Evolutionary conservation across 2,888 invertebrate genomes (phyloP).

Genomic region (Chymomyza fuscimana): DNA sequence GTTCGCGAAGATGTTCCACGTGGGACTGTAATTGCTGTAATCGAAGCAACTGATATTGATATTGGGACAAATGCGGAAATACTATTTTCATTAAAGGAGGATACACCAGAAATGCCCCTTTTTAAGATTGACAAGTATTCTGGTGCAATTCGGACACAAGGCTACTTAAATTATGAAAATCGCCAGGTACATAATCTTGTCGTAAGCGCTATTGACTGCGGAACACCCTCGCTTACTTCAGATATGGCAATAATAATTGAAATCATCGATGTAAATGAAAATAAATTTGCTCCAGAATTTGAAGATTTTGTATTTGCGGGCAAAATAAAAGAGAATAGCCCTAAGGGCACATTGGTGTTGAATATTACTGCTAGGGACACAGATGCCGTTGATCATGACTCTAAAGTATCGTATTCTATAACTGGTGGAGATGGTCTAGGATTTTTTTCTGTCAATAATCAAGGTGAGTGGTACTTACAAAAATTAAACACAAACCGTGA

Average conservation of each 20-base stretch:
- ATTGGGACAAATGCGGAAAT: slow-evolving; percentile 90
- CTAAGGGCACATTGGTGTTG: slow-evolving; percentile 88
- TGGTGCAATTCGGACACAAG: slow-evolving; percentile 91
- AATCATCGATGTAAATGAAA: slow-evolving; percentile 96
- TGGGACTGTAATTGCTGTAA: slow-evolving; percentile 91
- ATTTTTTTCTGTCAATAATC: slow-evolving; percentile 92
- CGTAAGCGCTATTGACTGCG: slow-evolving; percentile 91
- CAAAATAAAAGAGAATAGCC: slow-evolving; percentile 89
- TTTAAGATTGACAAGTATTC: slow-evolving; percentile 92
- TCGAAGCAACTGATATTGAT: slow-evolving; percentile 91
- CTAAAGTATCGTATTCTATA: slow-evolving; percentile 91
- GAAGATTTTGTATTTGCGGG: slow-evolving; percentile 88
- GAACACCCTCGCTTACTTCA: slow-evolving; percentile 89
- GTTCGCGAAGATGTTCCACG: slow-evolving; percentile 94
- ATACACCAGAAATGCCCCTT: slow-evolving; percentile 53
- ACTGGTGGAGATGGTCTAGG: slow-evolving; percentile 94
- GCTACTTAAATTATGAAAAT: slow-evolving; percentile 91
- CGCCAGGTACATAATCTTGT: slow-evolving; percentile 93
- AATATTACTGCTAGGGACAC: slow-evolving; percentile 89
- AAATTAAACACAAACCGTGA: too few species aligned
- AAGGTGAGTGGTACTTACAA: slow-evolving; percentile 83
- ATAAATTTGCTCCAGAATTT: slow-evolving; percentile 90
- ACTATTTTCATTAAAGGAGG: slow-evolving; percentile 88
- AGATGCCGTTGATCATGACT: slow-evolving; percentile 90
- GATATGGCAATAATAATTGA: slow-evolving; percentile 91